phyloP scores from a whole-genome alignment of 2,797 vertebrate species.

The Premnoplex brunnescens region DNA sequence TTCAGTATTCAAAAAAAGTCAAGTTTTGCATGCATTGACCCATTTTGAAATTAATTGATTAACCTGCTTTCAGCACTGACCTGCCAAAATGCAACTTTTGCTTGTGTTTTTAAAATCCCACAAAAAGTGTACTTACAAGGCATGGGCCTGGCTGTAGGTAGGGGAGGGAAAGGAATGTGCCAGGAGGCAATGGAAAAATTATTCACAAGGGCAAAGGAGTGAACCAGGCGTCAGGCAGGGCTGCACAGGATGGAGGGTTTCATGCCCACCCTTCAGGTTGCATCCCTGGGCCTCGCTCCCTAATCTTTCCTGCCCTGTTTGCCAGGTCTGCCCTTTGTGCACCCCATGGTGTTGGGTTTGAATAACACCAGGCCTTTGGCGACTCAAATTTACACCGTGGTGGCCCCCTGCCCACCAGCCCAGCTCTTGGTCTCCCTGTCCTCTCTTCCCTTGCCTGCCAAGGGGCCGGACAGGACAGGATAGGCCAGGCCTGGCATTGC shows the following conservation, averaged over 20 bases:
- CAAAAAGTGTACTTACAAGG: rapidly evolving
- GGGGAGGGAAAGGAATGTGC: background rate
- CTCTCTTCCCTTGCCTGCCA: background rate
- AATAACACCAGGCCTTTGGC: background rate
- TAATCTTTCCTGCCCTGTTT: background rate
- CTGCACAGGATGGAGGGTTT: background rate
- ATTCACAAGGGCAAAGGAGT: rapidly evolving
- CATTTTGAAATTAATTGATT: background rate
- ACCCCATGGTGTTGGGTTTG: background rate
- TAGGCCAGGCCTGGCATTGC: background rate
- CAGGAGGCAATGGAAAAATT: rapidly evolving
- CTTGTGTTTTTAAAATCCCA: background rate
- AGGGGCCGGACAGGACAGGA: background rate
- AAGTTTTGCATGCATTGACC: background rate
- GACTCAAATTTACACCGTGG: background rate
- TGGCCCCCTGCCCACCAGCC: background rate
- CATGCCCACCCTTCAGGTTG: too few species aligned
- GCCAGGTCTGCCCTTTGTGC: background rate
- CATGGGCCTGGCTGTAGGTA: background rate
- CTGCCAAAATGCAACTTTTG: background rate
- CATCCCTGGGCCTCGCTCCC: background rate
- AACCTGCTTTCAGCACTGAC: background rate
- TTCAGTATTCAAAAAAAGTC: background rate
- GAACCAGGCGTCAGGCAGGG: background rate
- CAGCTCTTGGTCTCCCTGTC: too few species aligned